A percentile compares a stretch with the other conserved stretches of the same genome.
These are phyloP conservation scores for Dasypogon diadema DNA, from an alignment of 2,888 invertebrate genomes.

Conservation along the genomic window DNA sequence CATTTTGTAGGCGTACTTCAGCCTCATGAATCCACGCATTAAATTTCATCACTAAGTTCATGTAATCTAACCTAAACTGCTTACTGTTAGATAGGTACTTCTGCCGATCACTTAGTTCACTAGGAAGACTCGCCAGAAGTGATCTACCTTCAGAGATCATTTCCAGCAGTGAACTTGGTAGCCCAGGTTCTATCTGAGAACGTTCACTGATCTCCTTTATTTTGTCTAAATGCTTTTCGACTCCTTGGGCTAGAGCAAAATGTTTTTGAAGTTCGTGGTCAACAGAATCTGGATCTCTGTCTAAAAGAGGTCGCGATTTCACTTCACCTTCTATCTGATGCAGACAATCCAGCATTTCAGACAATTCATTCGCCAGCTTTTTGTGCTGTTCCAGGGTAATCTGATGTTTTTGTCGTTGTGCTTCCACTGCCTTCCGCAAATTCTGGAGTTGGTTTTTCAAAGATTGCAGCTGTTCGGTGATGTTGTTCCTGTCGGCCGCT, in stretches of 20 bases:
- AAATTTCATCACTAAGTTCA: slow-evolving; percentile 80
- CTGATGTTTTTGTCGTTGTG: slow-evolving; percentile 88
- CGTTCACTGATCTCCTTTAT: slow-evolving; percentile 78
- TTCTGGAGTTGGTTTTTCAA: slow-evolving; percentile 86
- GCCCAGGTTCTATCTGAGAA: slow-evolving; percentile 80
- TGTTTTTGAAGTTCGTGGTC: slow-evolving; percentile 86
- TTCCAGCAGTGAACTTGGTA: slow-evolving; percentile 84
- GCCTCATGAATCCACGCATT: slow-evolving; percentile 88
- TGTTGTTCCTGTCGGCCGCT: slow-evolving; percentile 85
- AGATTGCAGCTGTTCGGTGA: slow-evolving; percentile 88
- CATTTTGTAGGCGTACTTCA: slow-evolving; percentile 79
- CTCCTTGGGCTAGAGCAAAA: slow-evolving; percentile 75
- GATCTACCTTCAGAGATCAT: slow-evolving; percentile 88
- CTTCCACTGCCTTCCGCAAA: slow-evolving; percentile 84
- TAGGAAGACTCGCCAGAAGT: slow-evolving; percentile 80
- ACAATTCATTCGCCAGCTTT: slow-evolving; percentile 85
- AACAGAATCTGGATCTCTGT: slow-evolving; percentile 82
- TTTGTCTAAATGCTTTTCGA: slow-evolving; percentile 78
- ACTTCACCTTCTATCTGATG: slow-evolving; percentile 85
- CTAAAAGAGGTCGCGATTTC: slow-evolving; percentile 84
- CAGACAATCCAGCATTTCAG: slow-evolving; percentile 84
- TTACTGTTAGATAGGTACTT: slow-evolving; percentile 85
- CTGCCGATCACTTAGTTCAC: slow-evolving; percentile 83
- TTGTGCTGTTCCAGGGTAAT: slow-evolving; percentile 88
- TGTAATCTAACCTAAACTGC: slow-evolving; percentile 81